Conservation (phyloP, 2,888 invertebrate genomes). For the Adelognathus sp. region DNA sequence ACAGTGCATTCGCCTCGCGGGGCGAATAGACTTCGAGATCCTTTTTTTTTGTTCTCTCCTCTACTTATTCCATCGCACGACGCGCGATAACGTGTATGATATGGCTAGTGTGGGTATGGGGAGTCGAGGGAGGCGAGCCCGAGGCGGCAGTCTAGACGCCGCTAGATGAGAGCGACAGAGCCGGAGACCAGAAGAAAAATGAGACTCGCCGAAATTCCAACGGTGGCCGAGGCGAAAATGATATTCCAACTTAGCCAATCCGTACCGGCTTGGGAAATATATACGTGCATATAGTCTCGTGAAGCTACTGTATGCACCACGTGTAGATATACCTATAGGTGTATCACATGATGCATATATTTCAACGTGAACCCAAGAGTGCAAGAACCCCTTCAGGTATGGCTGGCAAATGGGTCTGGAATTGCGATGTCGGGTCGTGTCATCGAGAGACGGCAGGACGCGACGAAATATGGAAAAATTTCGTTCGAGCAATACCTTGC, state of each 20-base stretch:
- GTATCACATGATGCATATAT: neutral
- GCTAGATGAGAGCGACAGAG: conserved; percentile 40
- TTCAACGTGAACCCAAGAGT: conserved; percentile 28
- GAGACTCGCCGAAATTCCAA: conserved; percentile 41
- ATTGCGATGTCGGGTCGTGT: conserved; percentile 46
- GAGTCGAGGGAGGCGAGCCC: conserved; percentile 51
- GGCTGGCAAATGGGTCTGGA: conserved; percentile 51
- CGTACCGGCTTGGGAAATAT: neutral
- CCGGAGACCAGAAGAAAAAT: conserved; percentile 4
- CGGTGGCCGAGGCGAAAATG: conserved; percentile 37
- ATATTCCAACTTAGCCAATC: conserved; percentile 54
- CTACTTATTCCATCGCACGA: conserved; percentile 9
- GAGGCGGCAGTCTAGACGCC: conserved; percentile 64
- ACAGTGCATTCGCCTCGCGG: conserved; percentile 31
- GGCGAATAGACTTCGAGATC: neutral
- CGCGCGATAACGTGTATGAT: conserved; percentile 45
- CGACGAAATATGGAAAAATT: conserved; percentile 40
- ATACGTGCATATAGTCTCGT: neutral
- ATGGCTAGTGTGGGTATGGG: neutral
- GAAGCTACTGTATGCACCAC: neutral
- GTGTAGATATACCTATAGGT: neutral
- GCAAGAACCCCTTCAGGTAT: conserved; percentile 33
- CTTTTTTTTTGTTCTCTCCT: neutral
- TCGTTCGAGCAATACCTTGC: conserved; percentile 27
- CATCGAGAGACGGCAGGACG: conserved; percentile 5